Evolutionary conservation across 2,888 invertebrate species (phyloP), one percentile per base, ranked within the genome.

Genomic region (Aphodius sticticus): DNA sequence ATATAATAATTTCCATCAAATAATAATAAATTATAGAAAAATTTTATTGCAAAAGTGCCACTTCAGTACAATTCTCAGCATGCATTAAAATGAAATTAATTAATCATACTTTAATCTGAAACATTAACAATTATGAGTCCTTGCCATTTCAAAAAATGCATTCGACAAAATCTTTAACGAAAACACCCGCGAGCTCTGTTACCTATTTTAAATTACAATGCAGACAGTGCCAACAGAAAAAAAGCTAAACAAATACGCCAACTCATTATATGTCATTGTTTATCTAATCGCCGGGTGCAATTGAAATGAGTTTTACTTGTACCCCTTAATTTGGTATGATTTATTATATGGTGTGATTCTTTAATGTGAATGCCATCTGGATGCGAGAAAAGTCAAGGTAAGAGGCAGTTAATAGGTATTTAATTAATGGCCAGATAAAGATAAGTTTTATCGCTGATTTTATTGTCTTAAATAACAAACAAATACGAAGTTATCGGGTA

Each of bases 401-500:
- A 53, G 4, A 53, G 53, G 7, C 53, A 53, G 53, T 53, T 53
- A 53, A 53, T 53, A 53, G 53, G 53, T 53, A 53, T 53, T 53
- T 53, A 53, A 53, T 53, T 53, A 53, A 53, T 53, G 53, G 12
- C 53, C 53, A 53, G 53, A 9, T 53, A 53, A 53, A 53, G 53
- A 53, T 53, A 53, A 53, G 53, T 53, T 53, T 53, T 53, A 53
- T 53, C 7, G 53, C 4, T 12, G 53, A 53, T 53, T 53, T 53
- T 53, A 53, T 53, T 53, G 53, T 53, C 53, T 53, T 53, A 53
- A 53, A 53, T 53, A 53, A 53, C 53, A 53, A 53, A 53, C 53
- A 53, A 53, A 53, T 53, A 53, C 53, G 7, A 7, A 12, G 53
- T 53, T 53, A 53, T 53, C 53, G 53, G 53, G 53, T 53, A 53